These are phyloP conservation scores for Bombyx mandarina DNA, from an alignment of 1,140 invertebrate genomes.

Conservation along the genomic window DNA sequence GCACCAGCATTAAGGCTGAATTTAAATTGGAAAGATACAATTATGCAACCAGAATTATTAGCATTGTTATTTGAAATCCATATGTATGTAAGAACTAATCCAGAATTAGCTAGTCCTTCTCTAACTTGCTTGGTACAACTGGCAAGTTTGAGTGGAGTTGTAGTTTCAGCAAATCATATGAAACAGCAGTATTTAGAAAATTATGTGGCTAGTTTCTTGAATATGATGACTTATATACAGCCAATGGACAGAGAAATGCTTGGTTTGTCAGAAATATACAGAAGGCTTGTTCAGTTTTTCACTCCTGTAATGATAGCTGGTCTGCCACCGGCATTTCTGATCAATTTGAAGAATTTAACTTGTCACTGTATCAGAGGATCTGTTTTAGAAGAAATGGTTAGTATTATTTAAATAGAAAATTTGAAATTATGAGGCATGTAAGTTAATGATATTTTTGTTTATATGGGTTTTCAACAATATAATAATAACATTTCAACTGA, in stretches of 20 bases:
- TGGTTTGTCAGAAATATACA: conserved; percentile 78
- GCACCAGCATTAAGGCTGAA: conserved; percentile 76
- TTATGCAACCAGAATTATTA: conserved; percentile 81
- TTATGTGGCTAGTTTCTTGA: conserved; percentile 80
- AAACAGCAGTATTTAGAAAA: conserved; percentile 79
- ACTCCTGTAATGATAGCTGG: conserved; percentile 68
- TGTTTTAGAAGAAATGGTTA: conserved; percentile 82
- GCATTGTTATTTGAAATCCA: conserved; percentile 88
- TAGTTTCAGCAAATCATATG: conserved; percentile 74
- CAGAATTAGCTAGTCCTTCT: conserved; percentile 81
- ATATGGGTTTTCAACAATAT: no score
- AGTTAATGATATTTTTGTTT: no score
- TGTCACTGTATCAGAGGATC: conserved; percentile 82
- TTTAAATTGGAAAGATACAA: conserved; percentile 80
- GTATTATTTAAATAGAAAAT: conserved; percentile 17
- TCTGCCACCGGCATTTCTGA: conserved; percentile 68
- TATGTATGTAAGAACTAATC: conserved; percentile 83
- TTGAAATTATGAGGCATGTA: no score
- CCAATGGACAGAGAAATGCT: conserved; percentile 76
- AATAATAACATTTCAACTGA: no score
- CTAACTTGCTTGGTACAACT: conserved; percentile 87
- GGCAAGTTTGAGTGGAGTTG: conserved; percentile 77
- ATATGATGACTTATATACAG: conserved; percentile 76
- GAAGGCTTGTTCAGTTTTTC: conserved; percentile 77
- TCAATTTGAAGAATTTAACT: conserved; percentile 80